Evolutionary conservation across 2,797 vertebrate genomes (phyloP), one percentile per base, ranked within the genome.

Genomic region (Acrossocheilus wenchowensis): DNA sequence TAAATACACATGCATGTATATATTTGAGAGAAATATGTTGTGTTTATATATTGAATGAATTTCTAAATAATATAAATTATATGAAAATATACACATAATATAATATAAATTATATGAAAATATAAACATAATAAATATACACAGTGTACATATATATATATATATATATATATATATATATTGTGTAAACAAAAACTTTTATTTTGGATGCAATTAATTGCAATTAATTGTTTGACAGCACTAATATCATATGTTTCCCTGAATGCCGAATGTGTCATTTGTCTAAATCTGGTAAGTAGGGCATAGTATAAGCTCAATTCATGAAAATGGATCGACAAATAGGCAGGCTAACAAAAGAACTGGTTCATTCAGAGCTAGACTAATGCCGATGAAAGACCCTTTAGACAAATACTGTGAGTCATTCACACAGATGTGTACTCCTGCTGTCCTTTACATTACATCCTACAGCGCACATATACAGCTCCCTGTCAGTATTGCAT

Each of bases 351-450:
- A 85, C 78, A 78, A 68, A 87, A 41, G 64, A 77, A 80, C 30
- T 39, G 66, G 41, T 48, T 75, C 57, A 74, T 83, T 79, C 50
- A 85, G 75, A 81, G 41, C 74, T 73, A 66, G 21, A 78, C 23
- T 78, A 77, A 87, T 74, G 54, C 23, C 21, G 52, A 75, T 34
- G 26, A 77, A 74, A 71, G 45, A 77, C 43, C 39, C 52, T 69
- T 85, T 62, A 81, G 34, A 79, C 62, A 30, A 80, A 39, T 66
- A 68, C 57, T 75, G 7, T 66, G 41, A 82, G 30, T 54, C 68
- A 85, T 71, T 75, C 77, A 86, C 48, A 36, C 64, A 23, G 60
- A 86, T 78, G 77, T 80, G 69, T 36, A 81, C 74, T 83, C 75
- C 45, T 72, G 57, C 15, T 80, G 41, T 75, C 43, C n/a, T n/a